Conservation (phyloP, 1,140 invertebrate species). For the Ruditapes philippinarum region DNA sequence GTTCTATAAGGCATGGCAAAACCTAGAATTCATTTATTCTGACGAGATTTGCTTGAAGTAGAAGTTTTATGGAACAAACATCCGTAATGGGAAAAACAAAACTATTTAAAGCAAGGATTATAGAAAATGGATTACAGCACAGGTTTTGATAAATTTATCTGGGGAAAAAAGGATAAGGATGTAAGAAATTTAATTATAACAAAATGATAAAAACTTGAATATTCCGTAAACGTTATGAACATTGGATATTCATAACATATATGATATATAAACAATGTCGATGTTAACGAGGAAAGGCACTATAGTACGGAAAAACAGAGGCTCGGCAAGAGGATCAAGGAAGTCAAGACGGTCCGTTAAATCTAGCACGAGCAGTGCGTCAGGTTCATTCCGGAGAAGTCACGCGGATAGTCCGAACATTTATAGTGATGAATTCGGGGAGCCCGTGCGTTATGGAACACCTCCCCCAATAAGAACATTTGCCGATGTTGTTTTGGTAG, state of each 20-base stretch:
- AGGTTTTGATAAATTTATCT: too few relatives aligned
- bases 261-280: background rate
- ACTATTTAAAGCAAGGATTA: too few relatives aligned
- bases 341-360: background rate
- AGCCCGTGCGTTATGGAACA: background rate
- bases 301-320: constrained; percentile 45
- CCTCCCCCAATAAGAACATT: background rate
- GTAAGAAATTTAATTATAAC: too few relatives aligned
- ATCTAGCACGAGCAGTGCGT: background rate
- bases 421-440: background rate
- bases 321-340: constrained; percentile 17
- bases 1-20: background rate
- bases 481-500: constrained; percentile 42
- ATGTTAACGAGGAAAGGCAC: constrained; percentile 41
- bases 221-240: too few relatives aligned
- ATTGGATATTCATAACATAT: background rate
- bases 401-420: background rate
- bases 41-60: too few relatives aligned
- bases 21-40: background rate
- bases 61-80: too few relatives aligned
- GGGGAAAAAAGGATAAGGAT: too few relatives aligned
- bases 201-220: too few relatives aligned
- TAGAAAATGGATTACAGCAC: too few relatives aligned
- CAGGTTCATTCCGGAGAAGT: background rate
- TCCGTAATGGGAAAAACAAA: too few relatives aligned